Evolutionary conservation across 2,113 vertebrate species (phyloP), one percentile per base, ranked within the genome.

Genomic region (Scalopus aquaticus): DNA sequence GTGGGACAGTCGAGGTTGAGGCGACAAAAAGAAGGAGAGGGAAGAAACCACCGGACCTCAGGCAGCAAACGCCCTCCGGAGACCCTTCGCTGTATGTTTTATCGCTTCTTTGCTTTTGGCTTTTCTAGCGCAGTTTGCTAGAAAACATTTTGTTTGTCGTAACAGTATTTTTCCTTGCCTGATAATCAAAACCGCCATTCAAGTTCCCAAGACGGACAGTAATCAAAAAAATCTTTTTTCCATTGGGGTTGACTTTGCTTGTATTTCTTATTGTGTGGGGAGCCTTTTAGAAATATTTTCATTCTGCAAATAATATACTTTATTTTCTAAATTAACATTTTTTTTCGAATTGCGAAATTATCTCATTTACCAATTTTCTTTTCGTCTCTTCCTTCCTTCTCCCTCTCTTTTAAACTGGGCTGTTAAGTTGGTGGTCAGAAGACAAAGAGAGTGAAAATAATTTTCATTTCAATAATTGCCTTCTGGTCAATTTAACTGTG

Each of bases 401-500:
- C 78, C 82, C 85, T 96, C 79, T 92, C 77, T 95, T 97, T 95
- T 88, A 94, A 94, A 97, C 97, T 87, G 95, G 98, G 91, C 98
- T 98, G 97, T 98, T 98, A 98, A 98, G 97, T 98, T 98, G 98
- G 98, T 98, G 98, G 98, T 98, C 98, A 98, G 98, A 98, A 98
- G 98, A 99, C 99, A 99, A 99, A 99, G 98, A 98, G 99, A 99
- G 99, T 99, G 98, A 99, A 99, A 99, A 99, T 99, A 99, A 99
- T 99, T 99, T 99, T 99, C 99, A 98, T 99, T 99, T 99, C 98
- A 99, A 98, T 99, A 99, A 99, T 99, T 99, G 99, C 99, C 99
- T 99, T 99, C 99, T 99, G 99, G 98, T 99, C 99, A 99, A 99
- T 99, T 99, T 99, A 99, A 99, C 99, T 99, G 99, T 98, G 98